phyloP scores from a whole-genome alignment of 2,797 vertebrate species.

The Lagodon rhomboides region DNA sequence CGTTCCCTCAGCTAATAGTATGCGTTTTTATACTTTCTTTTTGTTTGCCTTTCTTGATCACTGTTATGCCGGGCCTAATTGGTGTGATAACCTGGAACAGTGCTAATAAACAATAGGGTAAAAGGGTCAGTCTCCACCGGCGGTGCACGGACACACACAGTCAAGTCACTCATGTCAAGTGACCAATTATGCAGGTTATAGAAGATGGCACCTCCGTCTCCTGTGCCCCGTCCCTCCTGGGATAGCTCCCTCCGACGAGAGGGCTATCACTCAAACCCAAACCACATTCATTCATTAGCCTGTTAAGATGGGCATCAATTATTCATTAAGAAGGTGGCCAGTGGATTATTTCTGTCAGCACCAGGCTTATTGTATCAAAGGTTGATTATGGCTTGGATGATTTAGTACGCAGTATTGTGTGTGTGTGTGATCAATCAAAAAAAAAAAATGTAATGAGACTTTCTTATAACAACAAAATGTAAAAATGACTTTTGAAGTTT shows the following conservation, averaged over 20 bases:
- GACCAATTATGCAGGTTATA: slow-evolving; percentile 87
- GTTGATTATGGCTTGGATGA: slow-evolving; percentile 77
- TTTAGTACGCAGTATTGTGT: slow-evolving; percentile 57
- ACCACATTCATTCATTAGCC: slow-evolving; percentile 87
- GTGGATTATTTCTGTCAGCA: slow-evolving; percentile 84
- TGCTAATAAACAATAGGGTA: slow-evolving; percentile 80
- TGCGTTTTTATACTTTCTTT: slow-evolving; percentile 64
- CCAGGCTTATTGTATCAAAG: slow-evolving; percentile 81
- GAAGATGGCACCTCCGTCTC: slow-evolving; percentile 86
- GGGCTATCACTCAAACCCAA: slow-evolving; percentile 85
- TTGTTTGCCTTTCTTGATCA: slow-evolving; percentile 54
- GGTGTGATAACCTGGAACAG: slow-evolving; percentile 79
- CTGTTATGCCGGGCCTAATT: slow-evolving; percentile 77
- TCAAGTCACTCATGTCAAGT: slow-evolving; percentile 87
- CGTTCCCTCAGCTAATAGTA: slow-evolving; percentile 43
- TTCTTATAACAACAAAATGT: background rate
- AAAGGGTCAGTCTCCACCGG: slow-evolving; percentile 77
- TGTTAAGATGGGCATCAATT: slow-evolving; percentile 86
- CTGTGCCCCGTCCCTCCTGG: slow-evolving; percentile 82
- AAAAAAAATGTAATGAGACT: background rate
- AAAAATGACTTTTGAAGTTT: background rate
- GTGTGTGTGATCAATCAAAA: slow-evolving; percentile 49
- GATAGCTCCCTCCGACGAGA: slow-evolving; percentile 80
- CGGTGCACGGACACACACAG: slow-evolving; percentile 75
- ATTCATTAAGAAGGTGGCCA: slow-evolving; percentile 85